Conservation (phyloP, 2,888 invertebrate genomes). For the Drosophila tanythrix region DNA sequence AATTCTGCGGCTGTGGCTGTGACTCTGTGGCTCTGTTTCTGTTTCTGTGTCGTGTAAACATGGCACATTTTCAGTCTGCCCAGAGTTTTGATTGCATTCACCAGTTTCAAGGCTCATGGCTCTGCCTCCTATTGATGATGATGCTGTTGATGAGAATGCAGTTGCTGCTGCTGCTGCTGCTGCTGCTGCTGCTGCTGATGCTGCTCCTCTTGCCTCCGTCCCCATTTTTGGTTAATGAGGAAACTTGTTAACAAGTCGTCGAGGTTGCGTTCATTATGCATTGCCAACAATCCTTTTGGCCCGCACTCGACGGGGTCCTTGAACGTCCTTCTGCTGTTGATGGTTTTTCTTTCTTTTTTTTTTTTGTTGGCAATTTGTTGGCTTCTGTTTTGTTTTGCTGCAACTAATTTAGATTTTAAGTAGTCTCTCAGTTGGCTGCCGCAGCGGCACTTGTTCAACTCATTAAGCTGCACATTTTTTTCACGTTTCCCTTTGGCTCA, state of each 20-base stretch:
- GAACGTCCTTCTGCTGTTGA: constrained; percentile 34
- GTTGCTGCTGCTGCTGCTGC: not conserved
- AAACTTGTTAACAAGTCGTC: constrained; percentile 51
- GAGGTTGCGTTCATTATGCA: constrained; percentile 63
- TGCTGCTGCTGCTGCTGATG: not conserved
- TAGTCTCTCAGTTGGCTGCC: constrained; percentile 34
- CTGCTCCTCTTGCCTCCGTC: not conserved
- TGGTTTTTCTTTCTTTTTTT: not conserved
- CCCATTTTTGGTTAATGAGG: constrained; percentile 42
- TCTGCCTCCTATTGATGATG: constrained; percentile 49
- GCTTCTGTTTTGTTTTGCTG: constrained; percentile 41
- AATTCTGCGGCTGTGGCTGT: not conserved
- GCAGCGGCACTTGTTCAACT: constrained; percentile 59
- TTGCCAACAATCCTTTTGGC: constrained; percentile 43
- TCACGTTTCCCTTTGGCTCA: not conserved
- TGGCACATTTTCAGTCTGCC: constrained; percentile 41
- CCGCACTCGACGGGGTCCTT: constrained; percentile 34
- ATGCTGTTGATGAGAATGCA: constrained; percentile 52
- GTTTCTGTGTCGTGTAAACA: constrained; percentile 45
- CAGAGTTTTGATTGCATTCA: constrained; percentile 23
- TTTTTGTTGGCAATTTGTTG: constrained; percentile 47
- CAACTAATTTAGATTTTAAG: constrained; percentile 59
- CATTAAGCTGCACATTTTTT: constrained; percentile 64
- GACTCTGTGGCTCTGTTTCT: not conserved
- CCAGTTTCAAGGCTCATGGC: constrained; percentile 50